Conservation (phyloP, 2,113 vertebrate species). For the Melierax canorus region DNA sequence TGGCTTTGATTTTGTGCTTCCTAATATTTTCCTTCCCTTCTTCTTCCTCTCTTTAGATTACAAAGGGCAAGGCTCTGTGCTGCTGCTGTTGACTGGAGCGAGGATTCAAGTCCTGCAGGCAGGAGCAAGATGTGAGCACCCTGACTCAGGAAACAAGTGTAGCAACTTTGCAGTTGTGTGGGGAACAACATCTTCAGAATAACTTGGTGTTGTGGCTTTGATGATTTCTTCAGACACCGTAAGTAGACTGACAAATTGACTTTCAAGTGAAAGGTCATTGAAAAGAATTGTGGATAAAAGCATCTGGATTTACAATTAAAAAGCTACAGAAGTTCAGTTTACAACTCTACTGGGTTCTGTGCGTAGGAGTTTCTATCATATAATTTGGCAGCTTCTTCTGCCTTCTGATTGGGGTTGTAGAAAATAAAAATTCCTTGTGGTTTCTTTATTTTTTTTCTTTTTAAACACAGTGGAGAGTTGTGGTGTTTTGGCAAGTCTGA, state of each 20-base stretch:
- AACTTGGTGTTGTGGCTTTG: conserved; percentile 63
- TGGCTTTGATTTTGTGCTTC: neutral
- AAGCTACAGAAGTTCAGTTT: conserved; percentile 55
- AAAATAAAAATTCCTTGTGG: conserved; percentile 76
- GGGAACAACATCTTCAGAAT: conserved; percentile 24
- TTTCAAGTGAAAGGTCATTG: conserved; percentile 75
- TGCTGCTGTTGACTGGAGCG: neutral
- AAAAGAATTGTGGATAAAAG: conserved; percentile 55
- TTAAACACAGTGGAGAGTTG: conserved; percentile 32
- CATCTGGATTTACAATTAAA: conserved; percentile 78
- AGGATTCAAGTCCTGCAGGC: neutral
- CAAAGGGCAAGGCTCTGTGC: neutral
- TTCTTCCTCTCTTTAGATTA: neutral
- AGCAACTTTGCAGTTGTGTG: neutral
- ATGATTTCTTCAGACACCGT: conserved; percentile 72
- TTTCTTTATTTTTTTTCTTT: conserved; percentile 29
- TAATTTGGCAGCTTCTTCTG: conserved; percentile 59
- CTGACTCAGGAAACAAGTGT: neutral
- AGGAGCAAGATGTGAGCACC: neutral
- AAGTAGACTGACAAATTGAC: conserved; percentile 78
- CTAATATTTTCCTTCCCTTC: neutral
- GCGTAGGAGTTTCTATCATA: conserved; percentile 58
- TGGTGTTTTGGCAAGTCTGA: conserved; percentile 56
- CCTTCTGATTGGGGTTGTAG: conserved; percentile 48
- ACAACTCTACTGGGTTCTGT: conserved; percentile 48